A percentile compares a stretch with the other conserved stretches of the same genome.
These are phyloP conservation scores for Natator depressus DNA, from an alignment of 2,113 vertebrate species.

Conservation along the genomic window DNA sequence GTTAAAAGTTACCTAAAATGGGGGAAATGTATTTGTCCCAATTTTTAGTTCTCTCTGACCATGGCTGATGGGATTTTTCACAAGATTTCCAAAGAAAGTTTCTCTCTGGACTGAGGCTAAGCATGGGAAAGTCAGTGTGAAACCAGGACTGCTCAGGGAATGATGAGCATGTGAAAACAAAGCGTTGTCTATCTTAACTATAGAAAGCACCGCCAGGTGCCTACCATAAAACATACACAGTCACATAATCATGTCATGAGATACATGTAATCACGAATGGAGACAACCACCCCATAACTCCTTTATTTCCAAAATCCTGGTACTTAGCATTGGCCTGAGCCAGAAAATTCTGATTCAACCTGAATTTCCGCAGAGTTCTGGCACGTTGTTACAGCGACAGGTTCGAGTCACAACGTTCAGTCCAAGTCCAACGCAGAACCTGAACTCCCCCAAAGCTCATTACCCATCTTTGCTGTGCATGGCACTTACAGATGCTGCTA, in stretches of 20 bases:
- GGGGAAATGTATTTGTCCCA: background rate
- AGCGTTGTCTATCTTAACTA: no score
- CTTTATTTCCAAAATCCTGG: background rate
- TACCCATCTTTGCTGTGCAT: background rate
- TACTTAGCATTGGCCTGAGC: background rate
- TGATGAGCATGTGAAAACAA: background rate
- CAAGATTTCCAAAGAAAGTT: background rate
- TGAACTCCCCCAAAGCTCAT: background rate
- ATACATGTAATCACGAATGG: background rate
- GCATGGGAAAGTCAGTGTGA: background rate
- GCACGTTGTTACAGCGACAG: background rate
- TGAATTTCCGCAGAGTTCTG: background rate
- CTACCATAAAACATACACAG: no score
- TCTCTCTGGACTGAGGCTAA: background rate
- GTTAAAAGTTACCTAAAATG: background rate
- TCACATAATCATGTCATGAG: no score
- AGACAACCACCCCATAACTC: background rate
- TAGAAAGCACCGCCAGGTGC: background rate
- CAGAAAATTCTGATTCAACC: background rate
- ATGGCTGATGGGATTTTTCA: background rate
- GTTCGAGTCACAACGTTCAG: background rate
- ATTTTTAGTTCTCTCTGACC: background rate
- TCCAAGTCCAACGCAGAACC: background rate
- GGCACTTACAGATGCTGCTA: background rate
- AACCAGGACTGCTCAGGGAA: background rate